Evolutionary conservation across 2,888 invertebrate genomes (phyloP).

Genomic region (Plagiodera versicolora): DNA sequence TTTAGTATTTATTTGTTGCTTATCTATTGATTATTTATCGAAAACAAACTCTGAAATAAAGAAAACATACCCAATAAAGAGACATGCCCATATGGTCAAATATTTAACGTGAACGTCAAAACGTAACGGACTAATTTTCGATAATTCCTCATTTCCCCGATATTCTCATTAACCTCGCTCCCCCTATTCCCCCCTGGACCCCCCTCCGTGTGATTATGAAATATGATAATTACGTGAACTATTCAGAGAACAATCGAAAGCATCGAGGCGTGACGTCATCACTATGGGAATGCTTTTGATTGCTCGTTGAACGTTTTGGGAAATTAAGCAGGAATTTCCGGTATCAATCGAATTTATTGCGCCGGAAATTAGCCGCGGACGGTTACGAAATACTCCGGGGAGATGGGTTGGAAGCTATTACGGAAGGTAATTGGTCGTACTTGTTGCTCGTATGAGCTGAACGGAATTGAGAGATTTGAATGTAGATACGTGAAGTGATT

Average conservation of each 20-base stretch:
- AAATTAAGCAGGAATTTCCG: conserved; percentile 49
- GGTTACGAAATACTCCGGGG: conserved; percentile 32
- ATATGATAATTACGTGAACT: conserved; percentile 25
- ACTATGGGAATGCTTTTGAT: conserved; percentile 35
- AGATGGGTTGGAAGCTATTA: too few species aligned
- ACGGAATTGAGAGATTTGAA: neutral
- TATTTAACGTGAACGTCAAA: neutral
- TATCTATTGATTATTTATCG: too few species aligned
- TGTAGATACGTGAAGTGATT: neutral
- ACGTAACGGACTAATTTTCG: neutral
- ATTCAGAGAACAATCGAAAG: conserved; percentile 5
- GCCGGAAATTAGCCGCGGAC: conserved; percentile 44
- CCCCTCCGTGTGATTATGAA: conserved; percentile 17
- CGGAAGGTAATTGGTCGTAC: conserved; percentile 20
- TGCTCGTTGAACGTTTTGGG: conserved; percentile 39
- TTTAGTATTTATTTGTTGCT: too few species aligned
- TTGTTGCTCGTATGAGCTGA: conserved; percentile 21
- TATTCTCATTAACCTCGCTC: neutral
- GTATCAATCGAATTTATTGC: conserved; percentile 45
- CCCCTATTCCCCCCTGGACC: neutral
- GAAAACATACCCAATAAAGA: too few species aligned
- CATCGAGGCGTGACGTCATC: conserved; percentile 21
- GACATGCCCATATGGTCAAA: too few species aligned
- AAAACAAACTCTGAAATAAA: too few species aligned
- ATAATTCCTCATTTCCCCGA: conserved; percentile 22